phyloP scores from a whole-genome alignment of 1,140 invertebrate genomes.

The Plutomurus gul region DNA sequence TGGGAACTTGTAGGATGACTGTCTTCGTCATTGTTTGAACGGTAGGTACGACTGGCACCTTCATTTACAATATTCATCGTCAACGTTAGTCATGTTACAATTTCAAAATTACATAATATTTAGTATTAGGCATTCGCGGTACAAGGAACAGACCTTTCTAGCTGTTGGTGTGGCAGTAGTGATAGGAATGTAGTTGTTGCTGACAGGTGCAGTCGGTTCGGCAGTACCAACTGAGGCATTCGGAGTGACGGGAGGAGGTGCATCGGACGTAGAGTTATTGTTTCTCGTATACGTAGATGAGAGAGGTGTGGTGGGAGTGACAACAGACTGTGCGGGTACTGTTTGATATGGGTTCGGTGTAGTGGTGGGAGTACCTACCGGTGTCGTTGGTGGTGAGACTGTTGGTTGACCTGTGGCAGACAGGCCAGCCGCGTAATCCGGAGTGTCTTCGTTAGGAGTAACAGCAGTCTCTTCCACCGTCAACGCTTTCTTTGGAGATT shows the following conservation, averaged over 20 bases:
- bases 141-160: too few species aligned
- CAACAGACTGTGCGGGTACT: constrained; percentile 56
- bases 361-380: constrained; percentile 57
- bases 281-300: neutral
- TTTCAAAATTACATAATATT: too few species aligned
- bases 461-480: constrained; percentile 56
- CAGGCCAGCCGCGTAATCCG: constrained; percentile 80
- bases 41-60: neutral
- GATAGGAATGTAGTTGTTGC: neutral
- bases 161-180: neutral
- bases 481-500: constrained; percentile 62
- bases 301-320: constrained; percentile 28
- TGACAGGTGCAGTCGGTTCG: constrained; percentile 18
- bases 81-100: too few species aligned
- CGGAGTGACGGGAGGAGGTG: constrained; percentile 40
- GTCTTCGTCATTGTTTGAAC: constrained; percentile 52
- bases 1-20: constrained; percentile 52
- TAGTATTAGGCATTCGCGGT: too few species aligned
- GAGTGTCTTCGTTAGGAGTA: constrained; percentile 59
- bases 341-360: neutral
- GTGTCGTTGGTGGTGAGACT: constrained; percentile 57
- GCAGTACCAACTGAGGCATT: constrained; percentile 42
- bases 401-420: constrained; percentile 58
- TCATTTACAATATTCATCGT: too few species aligned
- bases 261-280: constrained; percentile 38